phyloP scores from a whole-genome alignment of 2,888 invertebrate species.

The Nycteola revayana region DNA sequence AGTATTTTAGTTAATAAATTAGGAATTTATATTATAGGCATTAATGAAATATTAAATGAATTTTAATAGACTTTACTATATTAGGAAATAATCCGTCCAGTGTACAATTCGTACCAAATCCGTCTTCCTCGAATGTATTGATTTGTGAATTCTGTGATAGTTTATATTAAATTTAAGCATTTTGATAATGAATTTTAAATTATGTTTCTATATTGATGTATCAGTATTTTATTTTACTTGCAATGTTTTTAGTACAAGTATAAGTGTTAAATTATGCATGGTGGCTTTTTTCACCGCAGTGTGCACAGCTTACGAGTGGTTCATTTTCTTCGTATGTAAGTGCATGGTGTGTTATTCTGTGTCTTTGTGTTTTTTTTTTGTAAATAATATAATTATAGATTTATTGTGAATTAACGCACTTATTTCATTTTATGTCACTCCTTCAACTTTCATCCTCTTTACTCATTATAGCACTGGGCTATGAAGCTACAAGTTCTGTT shows the following conservation, averaged over 20 bases:
- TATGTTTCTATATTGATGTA: conserved; percentile 37
- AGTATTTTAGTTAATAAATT: too few species aligned
- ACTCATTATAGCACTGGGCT: conserved; percentile 48
- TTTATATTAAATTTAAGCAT: conserved; percentile 36
- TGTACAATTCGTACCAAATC: conserved; percentile 38
- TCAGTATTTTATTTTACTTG: conserved; percentile 44
- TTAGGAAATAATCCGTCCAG: conserved; percentile 48
- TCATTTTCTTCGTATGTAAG: conserved; percentile 68
- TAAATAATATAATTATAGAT: conserved; percentile 78
- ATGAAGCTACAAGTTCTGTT: conserved; percentile 43
- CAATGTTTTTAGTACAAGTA: conserved; percentile 39
- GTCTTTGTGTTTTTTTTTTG: conserved; percentile 66
- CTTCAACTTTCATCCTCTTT: conserved; percentile 60
- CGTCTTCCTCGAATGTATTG: conserved; percentile 55
- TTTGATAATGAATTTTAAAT: conserved; percentile 36
- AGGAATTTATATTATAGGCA: too few species aligned
- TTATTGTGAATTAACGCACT: conserved; percentile 77
- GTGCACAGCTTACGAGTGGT: conserved; percentile 72
- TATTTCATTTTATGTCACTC: conserved; percentile 73
- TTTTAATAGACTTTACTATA: neutral
- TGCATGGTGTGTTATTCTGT: conserved; percentile 81
- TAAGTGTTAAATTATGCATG: conserved; percentile 55
- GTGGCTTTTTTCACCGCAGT: conserved; percentile 65
- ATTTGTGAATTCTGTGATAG: conserved; percentile 59
- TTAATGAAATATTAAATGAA: neutral